A percentile compares a stretch with the other conserved stretches of the same genome.
phyloP scores from a whole-genome alignment of 2,113 vertebrate genomes.

The Eptesicus fuscus region DNA sequence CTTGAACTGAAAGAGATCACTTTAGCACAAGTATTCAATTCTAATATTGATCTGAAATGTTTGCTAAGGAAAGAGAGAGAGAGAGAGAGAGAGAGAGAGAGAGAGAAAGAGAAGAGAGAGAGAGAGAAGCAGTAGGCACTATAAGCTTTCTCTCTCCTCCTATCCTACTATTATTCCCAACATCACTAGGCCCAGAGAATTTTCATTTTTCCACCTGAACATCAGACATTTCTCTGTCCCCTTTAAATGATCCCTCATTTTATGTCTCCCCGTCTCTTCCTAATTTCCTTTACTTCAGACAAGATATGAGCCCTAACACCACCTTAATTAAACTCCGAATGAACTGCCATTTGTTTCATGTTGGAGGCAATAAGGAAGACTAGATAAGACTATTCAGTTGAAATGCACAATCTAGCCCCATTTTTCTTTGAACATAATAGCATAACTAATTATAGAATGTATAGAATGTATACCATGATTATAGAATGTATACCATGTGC shows the following conservation, averaged over 20 bases:
- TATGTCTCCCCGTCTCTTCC: background rate
- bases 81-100: too few relatives aligned
- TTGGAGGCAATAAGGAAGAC: background rate
- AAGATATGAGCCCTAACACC: background rate
- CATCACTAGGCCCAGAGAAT: background rate
- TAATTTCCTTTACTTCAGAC: background rate
- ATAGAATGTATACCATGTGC: background rate
- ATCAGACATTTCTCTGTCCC: background rate
- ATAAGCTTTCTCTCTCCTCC: background rate
- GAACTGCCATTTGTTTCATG: background rate
- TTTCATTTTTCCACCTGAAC: background rate
- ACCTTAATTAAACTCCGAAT: background rate
- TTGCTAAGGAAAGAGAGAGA: background rate
- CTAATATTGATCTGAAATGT: background rate
- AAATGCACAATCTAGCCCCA: background rate
- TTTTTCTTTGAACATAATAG: background rate
- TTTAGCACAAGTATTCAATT: background rate
- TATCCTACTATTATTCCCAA: background rate
- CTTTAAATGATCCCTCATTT: background rate
- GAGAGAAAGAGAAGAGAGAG: too few relatives aligned
- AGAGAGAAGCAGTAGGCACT: too few relatives aligned
- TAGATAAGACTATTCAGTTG: background rate
- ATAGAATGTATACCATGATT: background rate
- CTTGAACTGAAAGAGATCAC: background rate
- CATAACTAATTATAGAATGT: background rate